Evolutionary conservation across 2,797 vertebrate species (phyloP).

Genomic region (Phrynocephalus guinanensis): DNA sequence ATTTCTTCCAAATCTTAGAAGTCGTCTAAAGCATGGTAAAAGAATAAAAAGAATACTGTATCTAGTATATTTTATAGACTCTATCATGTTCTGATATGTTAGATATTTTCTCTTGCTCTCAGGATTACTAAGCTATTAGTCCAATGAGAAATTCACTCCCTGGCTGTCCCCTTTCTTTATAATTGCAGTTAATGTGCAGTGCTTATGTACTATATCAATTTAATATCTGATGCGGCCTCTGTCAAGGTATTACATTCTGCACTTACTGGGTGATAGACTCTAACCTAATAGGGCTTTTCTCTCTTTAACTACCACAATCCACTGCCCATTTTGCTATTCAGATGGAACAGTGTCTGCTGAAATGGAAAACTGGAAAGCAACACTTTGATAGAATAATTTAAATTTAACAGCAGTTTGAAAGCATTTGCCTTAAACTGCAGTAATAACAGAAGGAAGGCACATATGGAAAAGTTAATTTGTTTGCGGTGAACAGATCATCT

Average conservation of each 20-base stretch:
- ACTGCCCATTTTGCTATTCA: slow-evolving; percentile 51
- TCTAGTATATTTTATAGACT: background rate
- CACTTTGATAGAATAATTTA: slow-evolving; percentile 47
- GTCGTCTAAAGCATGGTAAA: background rate
- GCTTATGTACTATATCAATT: slow-evolving; percentile 51
- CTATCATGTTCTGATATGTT: slow-evolving; percentile 1
- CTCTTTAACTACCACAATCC: slow-evolving; percentile 42
- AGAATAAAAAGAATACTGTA: background rate
- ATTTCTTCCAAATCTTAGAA: background rate
- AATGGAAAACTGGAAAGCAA: slow-evolving; percentile 51
- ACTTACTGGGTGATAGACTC: slow-evolving; percentile 52
- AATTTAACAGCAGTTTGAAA: slow-evolving; percentile 45
- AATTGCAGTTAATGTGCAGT: slow-evolving; percentile 57
- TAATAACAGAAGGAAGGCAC: slow-evolving; percentile 49
- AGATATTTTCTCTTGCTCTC: slow-evolving; percentile 12
- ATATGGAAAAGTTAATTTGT: slow-evolving; percentile 17
- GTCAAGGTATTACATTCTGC: slow-evolving; percentile 33
- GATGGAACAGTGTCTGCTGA: slow-evolving; percentile 46
- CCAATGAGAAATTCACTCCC: slow-evolving; percentile 42
- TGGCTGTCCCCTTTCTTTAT: slow-evolving; percentile 40
- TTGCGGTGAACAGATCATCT: slow-evolving; percentile 6
- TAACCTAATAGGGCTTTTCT: slow-evolving; percentile 32
- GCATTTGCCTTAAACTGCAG: slow-evolving; percentile 41
- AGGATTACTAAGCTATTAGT: background rate
- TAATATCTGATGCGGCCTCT: slow-evolving; percentile 60